These are phyloP conservation scores for Drosophila obscura DNA, from an alignment of 1,140 invertebrate genomes.

Conservation along the genomic window DNA sequence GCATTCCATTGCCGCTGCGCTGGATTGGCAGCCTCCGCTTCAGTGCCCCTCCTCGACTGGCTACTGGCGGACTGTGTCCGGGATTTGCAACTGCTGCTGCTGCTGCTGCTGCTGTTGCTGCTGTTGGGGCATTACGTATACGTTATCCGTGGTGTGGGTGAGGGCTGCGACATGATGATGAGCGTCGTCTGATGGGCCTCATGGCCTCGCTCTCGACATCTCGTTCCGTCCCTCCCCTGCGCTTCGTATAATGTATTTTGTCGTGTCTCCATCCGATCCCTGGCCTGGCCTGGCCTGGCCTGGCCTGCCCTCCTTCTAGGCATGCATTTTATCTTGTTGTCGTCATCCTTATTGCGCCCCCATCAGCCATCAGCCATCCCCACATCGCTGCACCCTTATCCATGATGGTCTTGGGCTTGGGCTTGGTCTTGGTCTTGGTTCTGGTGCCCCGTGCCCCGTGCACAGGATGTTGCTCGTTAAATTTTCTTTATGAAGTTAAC, in stretches of 20 bases:
- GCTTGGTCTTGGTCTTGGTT: conserved; percentile 1
- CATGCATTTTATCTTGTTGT: conserved; percentile 80
- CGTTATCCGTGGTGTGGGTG: background rate
- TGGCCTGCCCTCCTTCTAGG: conserved; percentile 16
- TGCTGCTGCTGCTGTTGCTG: conserved; percentile 21
- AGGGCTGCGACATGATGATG: conserved; percentile 26
- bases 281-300: too few species aligned
- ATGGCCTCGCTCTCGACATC: conserved; percentile 34
- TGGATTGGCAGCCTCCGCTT: conserved; percentile 42
- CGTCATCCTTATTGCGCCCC: conserved; percentile 58
- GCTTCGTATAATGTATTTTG: conserved; percentile 69
- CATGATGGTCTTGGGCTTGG: background rate
- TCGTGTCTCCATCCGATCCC: conserved; percentile 34
- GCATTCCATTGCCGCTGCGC: conserved; percentile 52
- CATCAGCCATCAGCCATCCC: background rate
- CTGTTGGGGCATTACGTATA: too few species aligned
- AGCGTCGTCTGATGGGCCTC: conserved; percentile 22
- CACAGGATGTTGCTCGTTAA: conserved; percentile 80
- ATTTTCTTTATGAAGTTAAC: conserved; percentile 82
- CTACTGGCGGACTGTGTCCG: conserved; percentile 8
- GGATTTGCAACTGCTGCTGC: conserved; percentile 65
- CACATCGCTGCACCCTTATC: background rate
- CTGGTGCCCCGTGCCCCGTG: conserved; percentile 28
- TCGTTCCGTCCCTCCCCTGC: conserved; percentile 6
- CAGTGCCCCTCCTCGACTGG: conserved; percentile 6